Evolutionary conservation across 2,888 invertebrate species (phyloP).

Genomic region (Cryptophagus acutangulus): DNA sequence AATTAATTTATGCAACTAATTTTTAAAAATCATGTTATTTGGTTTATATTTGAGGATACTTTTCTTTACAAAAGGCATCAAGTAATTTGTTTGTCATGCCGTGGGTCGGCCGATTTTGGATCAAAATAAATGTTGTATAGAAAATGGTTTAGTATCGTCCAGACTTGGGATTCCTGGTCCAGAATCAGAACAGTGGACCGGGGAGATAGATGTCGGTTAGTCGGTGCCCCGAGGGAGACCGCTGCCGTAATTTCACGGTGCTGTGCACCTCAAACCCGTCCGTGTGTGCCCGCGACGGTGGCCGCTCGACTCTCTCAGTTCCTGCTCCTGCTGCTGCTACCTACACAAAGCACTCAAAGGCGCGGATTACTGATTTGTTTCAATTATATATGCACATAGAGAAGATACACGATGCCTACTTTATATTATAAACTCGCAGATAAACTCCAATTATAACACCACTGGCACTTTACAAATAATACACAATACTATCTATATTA

Average conservation of each 20-base stretch:
- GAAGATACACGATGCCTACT: too few species aligned
- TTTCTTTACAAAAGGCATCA: too few species aligned
- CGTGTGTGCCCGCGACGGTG: slow-evolving; percentile 14
- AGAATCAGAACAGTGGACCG: slow-evolving; percentile 17
- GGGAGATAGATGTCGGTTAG: slow-evolving; percentile 38
- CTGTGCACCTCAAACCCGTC: slow-evolving; percentile 52
- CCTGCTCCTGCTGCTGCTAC: slow-evolving; percentile 10
- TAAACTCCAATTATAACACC: too few species aligned
- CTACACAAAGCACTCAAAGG: slow-evolving; percentile 30
- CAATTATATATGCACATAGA: slow-evolving; percentile 21
- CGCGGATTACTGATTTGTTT: slow-evolving; percentile 31
- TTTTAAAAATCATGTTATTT: too few species aligned
- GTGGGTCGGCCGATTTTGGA: too few species aligned
- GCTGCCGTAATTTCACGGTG: slow-evolving; percentile 57
- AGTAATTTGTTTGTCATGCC: too few species aligned
- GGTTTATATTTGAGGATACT: too few species aligned
- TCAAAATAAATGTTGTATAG: too few species aligned
- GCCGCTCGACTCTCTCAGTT: slow-evolving; percentile 10
- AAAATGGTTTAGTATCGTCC: neutral
- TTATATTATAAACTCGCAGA: too few species aligned
- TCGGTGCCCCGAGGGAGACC: slow-evolving; percentile 38
- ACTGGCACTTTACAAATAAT: too few species aligned
- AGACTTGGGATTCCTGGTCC: neutral
- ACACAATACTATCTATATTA: too few species aligned
- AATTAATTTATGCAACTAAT: too few species aligned